Evolutionary conservation across 2,888 invertebrate genomes (phyloP), one percentile per base, ranked within the genome.

Genomic region (Nudaria mundana): DNA sequence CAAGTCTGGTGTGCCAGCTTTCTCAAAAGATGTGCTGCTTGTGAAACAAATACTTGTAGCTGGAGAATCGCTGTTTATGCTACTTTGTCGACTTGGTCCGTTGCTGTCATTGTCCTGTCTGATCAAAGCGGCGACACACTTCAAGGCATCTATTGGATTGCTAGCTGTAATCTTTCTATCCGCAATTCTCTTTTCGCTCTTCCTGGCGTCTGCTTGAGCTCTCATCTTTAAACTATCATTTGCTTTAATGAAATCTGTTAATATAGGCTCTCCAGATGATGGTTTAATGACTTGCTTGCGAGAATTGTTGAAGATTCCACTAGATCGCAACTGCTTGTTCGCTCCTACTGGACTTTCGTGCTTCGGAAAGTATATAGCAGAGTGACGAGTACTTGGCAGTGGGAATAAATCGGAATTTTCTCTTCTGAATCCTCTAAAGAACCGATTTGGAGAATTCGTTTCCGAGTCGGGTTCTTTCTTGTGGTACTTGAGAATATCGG

Each of bases 371-470:
- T 90, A 91, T 56, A 89, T 89, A 11, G 95, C 95, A 29, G 95
- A 95, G 76, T 95, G 95, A 31, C 95, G 89, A 10, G 90, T 89
- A 53, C 94, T 92, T 13, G 93, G 91, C 37, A 94, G 82, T 6
- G 95, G 94, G 71, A 95, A 94, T 65, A 96, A 93, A 75, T 96
- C 95, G 0, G 95, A 95, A 76, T 95, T 95, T 76, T 96, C 95
- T 52, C 96, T 91, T 45, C 95, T 91, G 76, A 96, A 95, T 22
- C 94, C 94, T 56, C 94, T 91, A 52, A 94, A 92, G 79, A 95
- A 94, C 47, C 93, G 91, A 62, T 92, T 92, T 31, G 92, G 90
- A 57, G 94, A 84, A 74, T 92, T 93, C 8, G 91, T 90, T 67
- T 94, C 95, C 44, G 93, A 91, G 50, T 95, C 94, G 74, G 93